Evolutionary conservation across 1,140 invertebrate species (phyloP), one percentile per base, ranked within the genome.

Genomic region (Bombus polaris): DNA sequence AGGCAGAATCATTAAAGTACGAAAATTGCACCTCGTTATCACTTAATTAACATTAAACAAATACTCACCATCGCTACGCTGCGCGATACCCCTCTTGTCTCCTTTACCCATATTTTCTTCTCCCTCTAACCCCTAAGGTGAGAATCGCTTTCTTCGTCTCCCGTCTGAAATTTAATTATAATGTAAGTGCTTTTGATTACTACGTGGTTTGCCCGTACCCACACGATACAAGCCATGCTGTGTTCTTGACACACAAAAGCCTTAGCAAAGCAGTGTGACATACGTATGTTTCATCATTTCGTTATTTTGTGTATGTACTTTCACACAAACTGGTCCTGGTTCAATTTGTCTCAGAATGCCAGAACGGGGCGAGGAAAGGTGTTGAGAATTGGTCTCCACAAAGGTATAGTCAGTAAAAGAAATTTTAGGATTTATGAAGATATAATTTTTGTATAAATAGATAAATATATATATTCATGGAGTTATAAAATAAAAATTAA

Each of bases 101-200:
- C 94, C 95, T 86, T 95, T 95, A 91, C 95, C 95, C 95, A 95
- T 95, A 91, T 93, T 94, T 92, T 87, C 90, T 90, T 91, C 90
- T 93, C 88, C 86, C 79, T 81, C 84, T 89, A 83, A n/a, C 75
- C 87, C 87, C 78, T 90, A 89, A 77, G 89, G 87, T 89, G 87
- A 92, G 89, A 89, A 88, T 82, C 86, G 90, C 87, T 87, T 91
- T 91, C 88, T 88, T 90, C 88, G 77, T 84, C 87, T 91, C 86
- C 88, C 86, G 81, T 89, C 93, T 94, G 90, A 90, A 93, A 94
- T 87, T 89, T 83, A 93, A 92, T 91, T 91, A 90, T 32, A 81
- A 80, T 75, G 70, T 87, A 80, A 81, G 70, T 81, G 71, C 65
- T 70, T 75, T 78, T 68, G 42, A 68, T 90, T 86, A 85, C 53